Conservation (phyloP, 2,113 vertebrate genomes). For the Chiloscyllium plagiosum region DNA sequence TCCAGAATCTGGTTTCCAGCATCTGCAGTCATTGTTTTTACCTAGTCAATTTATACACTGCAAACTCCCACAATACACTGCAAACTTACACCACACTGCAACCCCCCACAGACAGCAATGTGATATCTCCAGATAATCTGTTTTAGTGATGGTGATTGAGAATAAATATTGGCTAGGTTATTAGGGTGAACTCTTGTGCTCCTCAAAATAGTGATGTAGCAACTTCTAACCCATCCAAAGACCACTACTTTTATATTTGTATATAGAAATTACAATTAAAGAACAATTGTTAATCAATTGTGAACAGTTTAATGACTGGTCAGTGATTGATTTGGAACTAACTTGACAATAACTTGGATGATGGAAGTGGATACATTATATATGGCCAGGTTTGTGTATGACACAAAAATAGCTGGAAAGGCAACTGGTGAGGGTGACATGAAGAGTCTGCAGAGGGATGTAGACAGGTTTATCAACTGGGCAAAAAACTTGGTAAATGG, state of each 20-base stretch:
- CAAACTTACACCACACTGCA: no score
- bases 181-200: not conserved
- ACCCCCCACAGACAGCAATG: not conserved
- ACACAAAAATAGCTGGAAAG: no score
- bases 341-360: not conserved
- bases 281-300: not conserved
- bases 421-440: no score
- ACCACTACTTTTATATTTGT: not conserved
- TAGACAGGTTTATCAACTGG: no score
- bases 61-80: not conserved
- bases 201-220: not conserved
- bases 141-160: not conserved
- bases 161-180: not conserved
- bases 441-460: no score
- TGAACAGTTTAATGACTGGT: not conserved
- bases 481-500: no score
- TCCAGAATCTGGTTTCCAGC: no score
- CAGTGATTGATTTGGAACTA: not conserved
- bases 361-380: no score
- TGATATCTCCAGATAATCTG: not conserved
- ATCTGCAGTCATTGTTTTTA: no score
- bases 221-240: not conserved
- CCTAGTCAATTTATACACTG: no score
- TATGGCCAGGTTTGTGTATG: no score
- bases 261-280: not conserved